Base-by-base conservation (phyloP, 1,140 invertebrate species). In the Brachionus sp. region DNA sequence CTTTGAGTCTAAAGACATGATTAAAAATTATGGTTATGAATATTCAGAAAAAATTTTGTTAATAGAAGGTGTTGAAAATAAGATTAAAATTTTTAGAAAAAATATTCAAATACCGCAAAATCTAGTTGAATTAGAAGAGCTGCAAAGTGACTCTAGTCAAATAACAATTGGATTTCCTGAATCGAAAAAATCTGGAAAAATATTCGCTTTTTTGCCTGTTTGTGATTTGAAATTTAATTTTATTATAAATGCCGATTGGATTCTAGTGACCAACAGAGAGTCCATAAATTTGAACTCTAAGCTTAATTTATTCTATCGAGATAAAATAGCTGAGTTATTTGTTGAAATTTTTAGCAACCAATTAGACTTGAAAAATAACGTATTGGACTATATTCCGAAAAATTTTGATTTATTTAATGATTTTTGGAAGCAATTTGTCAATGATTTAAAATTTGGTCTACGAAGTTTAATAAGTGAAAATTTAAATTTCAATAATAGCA, bases 171-270 rank as follows among this genome's bases (percentile, higher is more conserved):
- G 39, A 3, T 75, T 75, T 46, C 42, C 70, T 37, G 66, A 70
- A 19, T 4, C 9, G 0, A 46, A 46, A 4, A 25, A 46, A 25
- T 35, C 12, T 4, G 25, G 46, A 16, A 78, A 57, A 78, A 35
- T 78, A 16, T 78, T 57, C n/a, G 50, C 75, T 7, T 57, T 57
- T 37, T 62, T 78, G n/a, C 75, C 75, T 10, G 13, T 78, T 19
- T 78, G 50, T 37, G 75, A 78, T 62, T 29, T 78, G n/a, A 44
- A 44, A 9, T 78, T 78, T 37, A 78, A 78, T n/a, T 78, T 78
- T 13, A 19, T 78, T 16, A 37, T 78, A 5, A 78, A 78, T 62
- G 50, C 75, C 4, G 33, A 44, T 33, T 78, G 46, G 46, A 35
- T 57, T 23, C 37, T 78, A 29, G 75, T 78, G 6, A 78, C 75